These are phyloP conservation scores for Tethya wilhelma DNA, from an alignment of 37 sponge, comb jelly and placozoan genomes.

Conservation along the genomic window DNA sequence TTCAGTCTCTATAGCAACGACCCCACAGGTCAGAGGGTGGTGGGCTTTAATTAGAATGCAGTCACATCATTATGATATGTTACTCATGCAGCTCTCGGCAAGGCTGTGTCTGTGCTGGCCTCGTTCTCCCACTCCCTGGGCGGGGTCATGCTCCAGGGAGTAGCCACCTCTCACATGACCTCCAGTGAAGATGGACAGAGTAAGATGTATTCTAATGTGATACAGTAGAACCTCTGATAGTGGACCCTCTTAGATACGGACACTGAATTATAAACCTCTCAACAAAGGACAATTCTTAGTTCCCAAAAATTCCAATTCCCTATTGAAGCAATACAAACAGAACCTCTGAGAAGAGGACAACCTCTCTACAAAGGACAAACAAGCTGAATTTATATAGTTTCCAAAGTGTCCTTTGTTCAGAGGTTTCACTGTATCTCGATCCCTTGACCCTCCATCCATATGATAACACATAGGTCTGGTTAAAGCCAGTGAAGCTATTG, in stretches of 20 bases:
- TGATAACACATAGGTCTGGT: slow-evolving; percentile 40
- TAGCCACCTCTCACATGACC: slow-evolving; percentile 48
- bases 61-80: neutral
- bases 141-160: slow-evolving; percentile 62
- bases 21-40: slow-evolving; percentile 30
- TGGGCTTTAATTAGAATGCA: neutral
- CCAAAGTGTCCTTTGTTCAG: too few relatives aligned
- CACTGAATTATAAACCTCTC: too few relatives aligned
- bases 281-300: too few relatives aligned
- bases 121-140: slow-evolving; percentile 43
- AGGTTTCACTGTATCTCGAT: too few relatives aligned
- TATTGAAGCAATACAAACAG: too few relatives aligned
- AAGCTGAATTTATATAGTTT: too few relatives aligned
- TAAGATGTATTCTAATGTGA: too few relatives aligned
- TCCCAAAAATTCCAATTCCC: too few relatives aligned
- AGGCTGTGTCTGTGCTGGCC: slow-evolving; percentile 46
- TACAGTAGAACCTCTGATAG: too few relatives aligned
- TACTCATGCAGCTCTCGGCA: slow-evolving; percentile 18
- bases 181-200: slow-evolving; percentile 55
- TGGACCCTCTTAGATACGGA: too few relatives aligned
- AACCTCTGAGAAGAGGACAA: too few relatives aligned
- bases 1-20: slow-evolving; percentile 56
- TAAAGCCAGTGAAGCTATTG: slow-evolving; percentile 20
- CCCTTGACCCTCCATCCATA: neutral
- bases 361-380: too few relatives aligned